phyloP scores from a whole-genome alignment of 2,113 vertebrate genomes.

The Actenoides lindsayi region DNA sequence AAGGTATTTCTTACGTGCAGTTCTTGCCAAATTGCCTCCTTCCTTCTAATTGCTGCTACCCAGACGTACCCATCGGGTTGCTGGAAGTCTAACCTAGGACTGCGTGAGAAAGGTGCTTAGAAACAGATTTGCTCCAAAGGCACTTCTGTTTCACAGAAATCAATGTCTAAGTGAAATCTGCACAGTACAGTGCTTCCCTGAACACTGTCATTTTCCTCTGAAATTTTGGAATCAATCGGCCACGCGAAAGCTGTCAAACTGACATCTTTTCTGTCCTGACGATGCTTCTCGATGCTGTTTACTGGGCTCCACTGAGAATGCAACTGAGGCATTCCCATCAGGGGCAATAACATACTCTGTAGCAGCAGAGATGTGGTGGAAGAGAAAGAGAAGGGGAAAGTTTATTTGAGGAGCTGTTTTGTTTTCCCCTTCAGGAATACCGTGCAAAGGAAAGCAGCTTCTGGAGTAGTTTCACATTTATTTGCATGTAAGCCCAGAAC shows the following conservation, averaged over 20 bases:
- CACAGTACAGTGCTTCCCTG: background rate
- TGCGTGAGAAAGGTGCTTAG: background rate
- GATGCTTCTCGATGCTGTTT: background rate
- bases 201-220: background rate
- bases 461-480: background rate
- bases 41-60: background rate
- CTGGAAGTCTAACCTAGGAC: background rate
- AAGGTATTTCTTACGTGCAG: background rate
- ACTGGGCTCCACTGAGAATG: background rate
- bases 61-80: background rate
- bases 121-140: background rate
- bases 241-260: slow-evolving; percentile 33
- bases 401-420: background rate
- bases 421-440: background rate
- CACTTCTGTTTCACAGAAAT: background rate
- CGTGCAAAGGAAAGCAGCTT: background rate
- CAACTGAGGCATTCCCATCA: background rate
- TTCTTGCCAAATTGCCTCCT: background rate
- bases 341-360: background rate
- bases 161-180: background rate
- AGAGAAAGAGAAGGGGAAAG: background rate
- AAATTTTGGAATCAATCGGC: background rate
- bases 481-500: background rate
- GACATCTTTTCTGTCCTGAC: background rate
- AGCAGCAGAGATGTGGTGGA: background rate